A percentile compares a stretch with the other conserved stretches of the same genome.
Evolutionary conservation across 2,888 invertebrate species (phyloP).

Genomic region (Vannuccia rotundouncinata): DNA sequence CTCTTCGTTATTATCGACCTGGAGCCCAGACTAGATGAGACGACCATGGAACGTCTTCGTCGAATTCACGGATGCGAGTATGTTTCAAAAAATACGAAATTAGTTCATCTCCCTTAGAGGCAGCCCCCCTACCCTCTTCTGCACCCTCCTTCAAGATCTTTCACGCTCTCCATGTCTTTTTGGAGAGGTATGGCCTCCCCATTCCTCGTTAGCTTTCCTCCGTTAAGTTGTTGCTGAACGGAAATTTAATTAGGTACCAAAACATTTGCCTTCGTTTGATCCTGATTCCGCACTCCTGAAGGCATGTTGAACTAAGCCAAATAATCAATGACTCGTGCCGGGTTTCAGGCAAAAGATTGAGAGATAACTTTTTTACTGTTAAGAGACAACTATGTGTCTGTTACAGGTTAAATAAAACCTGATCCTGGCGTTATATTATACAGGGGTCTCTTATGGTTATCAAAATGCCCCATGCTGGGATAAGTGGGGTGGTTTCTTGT

Average conservation of each 20-base stretch:
- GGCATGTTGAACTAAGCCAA: neutral
- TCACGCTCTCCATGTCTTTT: neutral
- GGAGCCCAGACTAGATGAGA: neutral
- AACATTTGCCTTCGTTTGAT: neutral
- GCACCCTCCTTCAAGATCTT: neutral
- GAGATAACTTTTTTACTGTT: too few species aligned
- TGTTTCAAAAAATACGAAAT: neutral
- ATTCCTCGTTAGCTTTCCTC: neutral
- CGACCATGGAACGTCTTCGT: slow-evolving; percentile 1
- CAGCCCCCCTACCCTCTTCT: neutral
- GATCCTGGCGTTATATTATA: too few species aligned
- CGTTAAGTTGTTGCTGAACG: neutral
- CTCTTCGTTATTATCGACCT: neutral
- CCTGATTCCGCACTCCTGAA: neutral
- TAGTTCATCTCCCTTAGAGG: neutral
- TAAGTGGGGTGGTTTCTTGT: too few species aligned
- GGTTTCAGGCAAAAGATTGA: too few species aligned
- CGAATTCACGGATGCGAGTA: slow-evolving; percentile 14
- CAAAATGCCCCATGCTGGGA: too few species aligned
- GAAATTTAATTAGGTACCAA: slow-evolving; percentile 7
- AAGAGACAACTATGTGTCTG: too few species aligned
- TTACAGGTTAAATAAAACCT: too few species aligned
- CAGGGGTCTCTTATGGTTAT: too few species aligned
- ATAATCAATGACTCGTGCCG: neutral
- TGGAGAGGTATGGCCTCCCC: neutral